Evolutionary conservation across 2,113 vertebrate genomes (phyloP), one percentile per base, ranked within the genome.

Genomic region (Collichthys lucidus): DNA sequence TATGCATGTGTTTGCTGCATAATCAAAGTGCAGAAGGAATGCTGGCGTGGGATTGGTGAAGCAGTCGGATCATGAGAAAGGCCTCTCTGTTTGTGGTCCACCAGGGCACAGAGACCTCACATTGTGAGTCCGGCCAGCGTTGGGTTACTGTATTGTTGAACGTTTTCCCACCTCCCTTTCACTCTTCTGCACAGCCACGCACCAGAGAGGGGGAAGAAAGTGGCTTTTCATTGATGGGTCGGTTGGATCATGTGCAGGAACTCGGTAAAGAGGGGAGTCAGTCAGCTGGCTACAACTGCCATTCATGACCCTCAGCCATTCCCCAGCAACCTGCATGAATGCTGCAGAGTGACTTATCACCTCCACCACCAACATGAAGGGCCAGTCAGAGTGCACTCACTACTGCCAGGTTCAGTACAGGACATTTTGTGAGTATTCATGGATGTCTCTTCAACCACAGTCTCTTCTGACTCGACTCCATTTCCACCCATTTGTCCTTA

Each of bases 201-300:
- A 92, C 86, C 91, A 92, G 79, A 89, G 85, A 84, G 56, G 63
- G 80, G 80, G 78, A 92, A 93, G 92, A 95, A 94, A 94, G 92
- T 93, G 86, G 80, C 91, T 95, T 95, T 95, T 94, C 92, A 94
- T 86, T 55, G 79, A 90, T 75, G 59, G 83, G 78, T 85, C 78
- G 61, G 61, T 79, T 55, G 73, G 86, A 85, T 74, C 91, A 85
- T 84, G 84, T 87, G 83, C 83, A 92, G 88, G 89, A 94, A 92
- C 90, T 88, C 57, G 47, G 76, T 61, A 68, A 76, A 69, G 80
- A 83, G 88, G n/a, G 24, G 74, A 87, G 87, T 76, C 79, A 86
- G 86, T 92, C 82, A 91, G 83, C 82, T 84, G 75, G 88, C 77
- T 87, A 75, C 81, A 78, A 82, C 85, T 85, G 79, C 84, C 88